These are phyloP conservation scores for Toxotes chatareus DNA, from an alignment of 2,113 vertebrate genomes.

Conservation along the genomic window DNA sequence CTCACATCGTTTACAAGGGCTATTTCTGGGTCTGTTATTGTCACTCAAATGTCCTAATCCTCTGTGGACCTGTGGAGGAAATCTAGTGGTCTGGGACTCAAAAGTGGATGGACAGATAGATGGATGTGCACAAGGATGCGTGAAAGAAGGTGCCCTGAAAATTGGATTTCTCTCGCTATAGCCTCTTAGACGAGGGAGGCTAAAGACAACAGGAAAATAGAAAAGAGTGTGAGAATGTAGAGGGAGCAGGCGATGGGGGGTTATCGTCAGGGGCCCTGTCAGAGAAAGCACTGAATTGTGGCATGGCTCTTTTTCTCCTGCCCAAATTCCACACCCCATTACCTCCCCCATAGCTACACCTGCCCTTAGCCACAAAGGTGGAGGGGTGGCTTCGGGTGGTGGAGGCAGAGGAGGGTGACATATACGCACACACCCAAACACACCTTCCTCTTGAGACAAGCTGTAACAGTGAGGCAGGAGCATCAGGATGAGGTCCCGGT, in stretches of 20 bases:
- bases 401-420: slow-evolving; percentile 13
- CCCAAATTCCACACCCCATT: slow-evolving; percentile 75
- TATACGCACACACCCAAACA: slow-evolving; percentile 35
- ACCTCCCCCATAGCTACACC: slow-evolving; percentile 57
- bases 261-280: slow-evolving; percentile 58
- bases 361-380: slow-evolving; percentile 55
- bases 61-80: slow-evolving; percentile 55
- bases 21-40: slow-evolving; percentile 58
- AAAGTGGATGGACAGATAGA: slow-evolving; percentile 62
- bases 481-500: slow-evolving; percentile 49
- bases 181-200: slow-evolving; percentile 40
- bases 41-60: slow-evolving; percentile 67
- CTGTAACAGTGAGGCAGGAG: slow-evolving; percentile 40
- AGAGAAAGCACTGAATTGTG: slow-evolving; percentile 58
- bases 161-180: slow-evolving; percentile 71
- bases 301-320: slow-evolving; percentile 60
- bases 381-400: slow-evolving; percentile 35
- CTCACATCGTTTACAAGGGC: slow-evolving; percentile 37
- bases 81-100: slow-evolving; percentile 45
- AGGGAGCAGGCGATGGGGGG: slow-evolving; percentile 13
- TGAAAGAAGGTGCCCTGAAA: slow-evolving; percentile 69
- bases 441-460: slow-evolving; percentile 47
- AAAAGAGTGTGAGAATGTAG: slow-evolving; percentile 11
- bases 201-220: slow-evolving; percentile 66
- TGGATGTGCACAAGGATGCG: slow-evolving; percentile 69